A percentile compares a stretch with the other conserved stretches of the same genome.
Conservation (phyloP, 2,888 invertebrate genomes). For the Melieria omissa region DNA sequence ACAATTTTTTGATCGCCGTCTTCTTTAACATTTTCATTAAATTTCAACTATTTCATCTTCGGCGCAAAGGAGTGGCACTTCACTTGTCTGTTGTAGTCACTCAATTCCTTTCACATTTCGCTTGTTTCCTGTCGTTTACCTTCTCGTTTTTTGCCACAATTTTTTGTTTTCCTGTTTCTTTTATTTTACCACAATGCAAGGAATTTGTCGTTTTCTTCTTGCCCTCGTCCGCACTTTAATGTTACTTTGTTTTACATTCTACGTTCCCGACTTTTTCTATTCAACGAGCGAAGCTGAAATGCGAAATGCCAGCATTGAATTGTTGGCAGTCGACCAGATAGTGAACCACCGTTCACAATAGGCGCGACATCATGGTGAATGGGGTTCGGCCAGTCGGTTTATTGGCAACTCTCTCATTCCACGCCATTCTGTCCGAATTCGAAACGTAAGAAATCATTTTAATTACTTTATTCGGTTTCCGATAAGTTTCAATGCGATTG, state of each 20-base stretch:
- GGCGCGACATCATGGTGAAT: too few species aligned
- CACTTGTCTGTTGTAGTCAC: conserved; percentile 46
- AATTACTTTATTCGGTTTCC: too few species aligned
- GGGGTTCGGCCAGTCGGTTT: too few species aligned
- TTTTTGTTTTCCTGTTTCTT: conserved; percentile 9
- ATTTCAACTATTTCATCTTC: conserved; percentile 24
- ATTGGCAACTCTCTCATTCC: too few species aligned
- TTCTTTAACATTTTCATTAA: conserved; percentile 22
- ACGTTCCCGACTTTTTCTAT: too few species aligned
- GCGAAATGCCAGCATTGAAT: too few species aligned
- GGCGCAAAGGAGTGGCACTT: conserved; percentile 39
- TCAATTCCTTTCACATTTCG: conserved; percentile 27
- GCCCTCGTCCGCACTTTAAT: neutral
- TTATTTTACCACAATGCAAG: conserved; percentile 14
- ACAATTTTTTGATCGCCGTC: neutral
- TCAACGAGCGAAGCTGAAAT: too few species aligned
- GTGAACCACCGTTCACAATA: too few species aligned
- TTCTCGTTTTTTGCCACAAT: conserved; percentile 10
- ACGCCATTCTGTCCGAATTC: too few species aligned
- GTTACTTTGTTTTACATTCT: neutral
- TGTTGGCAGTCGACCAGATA: too few species aligned
- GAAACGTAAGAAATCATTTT: too few species aligned
- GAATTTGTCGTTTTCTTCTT: conserved; percentile 12
- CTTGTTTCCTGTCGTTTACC: conserved; percentile 11
- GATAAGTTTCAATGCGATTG: too few species aligned